Percentiles rank a stretch among this genome's conserved stretches.
Evolutionary conservation across 2,888 invertebrate genomes (phyloP).

Genomic region (Tenthredo mesomela): DNA sequence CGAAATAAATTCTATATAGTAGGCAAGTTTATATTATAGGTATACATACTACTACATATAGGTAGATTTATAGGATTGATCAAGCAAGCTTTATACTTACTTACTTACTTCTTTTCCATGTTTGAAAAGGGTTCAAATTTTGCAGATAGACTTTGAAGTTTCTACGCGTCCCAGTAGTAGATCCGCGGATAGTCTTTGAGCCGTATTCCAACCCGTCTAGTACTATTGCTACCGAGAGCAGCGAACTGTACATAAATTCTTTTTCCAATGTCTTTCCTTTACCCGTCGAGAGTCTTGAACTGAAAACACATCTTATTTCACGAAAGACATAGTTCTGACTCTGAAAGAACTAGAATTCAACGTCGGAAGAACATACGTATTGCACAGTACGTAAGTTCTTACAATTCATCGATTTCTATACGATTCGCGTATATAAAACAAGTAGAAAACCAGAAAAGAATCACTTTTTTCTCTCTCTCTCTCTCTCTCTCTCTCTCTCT

Average conservation of each 20-base stretch:
- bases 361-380: slow-evolving; percentile 7
- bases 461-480: background rate
- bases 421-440: background rate
- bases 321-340: slow-evolving; percentile 30
- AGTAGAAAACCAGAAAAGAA: background rate
- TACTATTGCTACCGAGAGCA: slow-evolving; percentile 32
- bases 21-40: background rate
- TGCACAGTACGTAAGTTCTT: slow-evolving; percentile 8
- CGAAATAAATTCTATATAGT: background rate
- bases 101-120: background rate
- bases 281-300: background rate
- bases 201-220: slow-evolving; percentile 2
- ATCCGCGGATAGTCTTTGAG: slow-evolving; percentile 22
- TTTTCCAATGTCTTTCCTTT: slow-evolving; percentile 43
- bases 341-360: slow-evolving; percentile 6
- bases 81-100: background rate
- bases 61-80: background rate
- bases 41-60: background rate
- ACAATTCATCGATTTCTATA: background rate
- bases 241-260: slow-evolving; percentile 43
- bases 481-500: too few species aligned
- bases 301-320: slow-evolving; percentile 41
- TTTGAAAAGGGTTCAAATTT: slow-evolving; percentile 11
- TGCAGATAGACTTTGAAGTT: slow-evolving; percentile 32
- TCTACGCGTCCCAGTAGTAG: slow-evolving; percentile 6